Evolutionary conservation across 2,888 invertebrate species (phyloP), one percentile per base, ranked within the genome.

Genomic region (Habroteleia sp.): DNA sequence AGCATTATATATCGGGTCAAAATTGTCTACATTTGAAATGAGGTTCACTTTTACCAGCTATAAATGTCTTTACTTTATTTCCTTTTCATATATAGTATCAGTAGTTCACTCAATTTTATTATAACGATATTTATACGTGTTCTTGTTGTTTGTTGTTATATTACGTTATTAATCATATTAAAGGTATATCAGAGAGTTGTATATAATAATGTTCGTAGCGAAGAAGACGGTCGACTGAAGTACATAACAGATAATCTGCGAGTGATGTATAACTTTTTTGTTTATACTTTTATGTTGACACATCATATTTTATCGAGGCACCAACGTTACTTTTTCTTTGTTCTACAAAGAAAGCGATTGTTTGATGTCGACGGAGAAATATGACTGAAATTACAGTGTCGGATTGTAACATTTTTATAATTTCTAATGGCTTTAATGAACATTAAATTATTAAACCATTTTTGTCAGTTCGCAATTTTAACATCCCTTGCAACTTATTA

Each of bases 211-310:
- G 54, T 13, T 11, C 2, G 5, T 2, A 10, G 7, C 3, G 7
- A 25, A 39, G 37, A 25, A 52, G 16, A 27, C 10, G 23, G 23
- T 27, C 27, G 13, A 13, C 14, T 25, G 14, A 6, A 25, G 50
- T n/a, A 39, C 27, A 27, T 54, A 54, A 27, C 52, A 20, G 41
- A 54, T 54, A 54, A 54, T 41, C 25, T 7, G 7, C 2, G 42
- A 42, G 42, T 42, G 25, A 25, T 42, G 25, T 25, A 42, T 25
- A 25, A 23, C 25, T 54, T 54, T 56, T 42, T 56, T 42, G 42
- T 42, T 56, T 56, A 42, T 42, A 56, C 42, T 13, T 58, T 44
- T 44, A 58, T 44, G 35, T 25, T 44, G 44, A 44, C 35, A 16
- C 44, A 10, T 44, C 58, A 25, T 44, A 44, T 58, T 44, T 58